Evolutionary conservation across 2,888 invertebrate species (phyloP), one percentile per base, ranked within the genome.

Genomic region (Erebia epiphron): DNA sequence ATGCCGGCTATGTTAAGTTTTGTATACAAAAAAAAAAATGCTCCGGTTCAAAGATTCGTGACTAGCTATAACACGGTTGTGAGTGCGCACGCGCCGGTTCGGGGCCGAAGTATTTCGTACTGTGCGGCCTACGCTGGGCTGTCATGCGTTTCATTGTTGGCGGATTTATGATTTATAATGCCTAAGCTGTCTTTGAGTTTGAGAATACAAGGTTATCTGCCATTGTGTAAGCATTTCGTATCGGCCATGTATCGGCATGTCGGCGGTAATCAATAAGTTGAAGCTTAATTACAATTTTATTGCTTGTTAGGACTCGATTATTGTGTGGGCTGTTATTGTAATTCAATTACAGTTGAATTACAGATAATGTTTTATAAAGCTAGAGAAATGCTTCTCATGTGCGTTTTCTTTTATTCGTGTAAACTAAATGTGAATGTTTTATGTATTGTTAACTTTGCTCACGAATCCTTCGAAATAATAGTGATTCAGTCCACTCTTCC

Each of bases 71-170:
- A 75, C 72, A 72, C 72, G 68, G 78, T 85, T 83, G 86, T 86
- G 83, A 78, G 80, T 82, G 90, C 86, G 91, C 92, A 91, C 90
- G 90, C 91, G 92, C 86, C 84, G 84, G 75, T 80, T 85, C 84
- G 85, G 84, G 88, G 79, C 85, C 81, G 82, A 87, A 87, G 85
- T 88, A 86, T 88, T 86, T 86, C 79, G 82, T 82, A 84, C 85
- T 87, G 82, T 85, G 84, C 35, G 35, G 35, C 83, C 83, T 82
- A 80, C 83, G 81, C 80, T 81, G 80, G 79, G 79, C 83, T 87
- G 88, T 87, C 90, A 86, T 89, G 79, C 86, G 82, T 77, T 78
- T 84, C 79, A 90, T 91, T 92, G 91, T 92, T 87, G 79, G 82
- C 81, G 76, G 83, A 80, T 82, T 85, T 84, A 85, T 91, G 90